Evolutionary conservation across 1,140 invertebrate species (phyloP).

Genomic region (Thalassaphorura encarpata): DNA sequence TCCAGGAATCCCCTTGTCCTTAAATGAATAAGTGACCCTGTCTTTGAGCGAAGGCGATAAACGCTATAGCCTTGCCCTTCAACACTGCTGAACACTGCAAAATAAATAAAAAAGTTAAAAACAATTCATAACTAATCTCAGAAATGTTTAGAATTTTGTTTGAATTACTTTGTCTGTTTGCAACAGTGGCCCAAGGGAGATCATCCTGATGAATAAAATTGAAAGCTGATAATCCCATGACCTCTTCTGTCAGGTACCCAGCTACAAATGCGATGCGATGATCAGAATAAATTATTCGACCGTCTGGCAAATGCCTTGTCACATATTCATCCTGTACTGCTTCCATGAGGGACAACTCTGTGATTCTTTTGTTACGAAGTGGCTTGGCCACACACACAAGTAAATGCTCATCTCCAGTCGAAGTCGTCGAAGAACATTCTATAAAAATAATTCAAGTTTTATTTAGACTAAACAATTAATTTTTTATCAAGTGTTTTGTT

Average conservation of each 20-base stretch:
- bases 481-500: not conserved
- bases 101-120: constrained; percentile 30
- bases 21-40: constrained; percentile 67
- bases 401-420: constrained; percentile 44
- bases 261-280: constrained; percentile 72
- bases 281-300: constrained; percentile 71
- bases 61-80: constrained; percentile 64
- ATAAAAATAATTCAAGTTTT: not conserved
- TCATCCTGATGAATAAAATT: constrained; percentile 78
- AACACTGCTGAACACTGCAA: constrained; percentile 67
- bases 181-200: constrained; percentile 68
- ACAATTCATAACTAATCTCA: not conserved
- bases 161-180: constrained; percentile 66
- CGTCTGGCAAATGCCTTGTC: constrained; percentile 70
- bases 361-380: constrained; percentile 53
- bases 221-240: constrained; percentile 66
- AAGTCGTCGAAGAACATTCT: constrained; percentile 28
- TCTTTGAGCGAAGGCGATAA: constrained; percentile 65
- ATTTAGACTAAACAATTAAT: not conserved
- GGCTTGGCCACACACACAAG: constrained; percentile 57
- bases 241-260: constrained; percentile 73
- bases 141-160: not conserved
- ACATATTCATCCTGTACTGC: constrained; percentile 70
- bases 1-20: constrained; percentile 67
- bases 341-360: constrained; percentile 57